Conservation (phyloP, 2,888 invertebrate genomes). For the Callosobruchus maculatus region DNA sequence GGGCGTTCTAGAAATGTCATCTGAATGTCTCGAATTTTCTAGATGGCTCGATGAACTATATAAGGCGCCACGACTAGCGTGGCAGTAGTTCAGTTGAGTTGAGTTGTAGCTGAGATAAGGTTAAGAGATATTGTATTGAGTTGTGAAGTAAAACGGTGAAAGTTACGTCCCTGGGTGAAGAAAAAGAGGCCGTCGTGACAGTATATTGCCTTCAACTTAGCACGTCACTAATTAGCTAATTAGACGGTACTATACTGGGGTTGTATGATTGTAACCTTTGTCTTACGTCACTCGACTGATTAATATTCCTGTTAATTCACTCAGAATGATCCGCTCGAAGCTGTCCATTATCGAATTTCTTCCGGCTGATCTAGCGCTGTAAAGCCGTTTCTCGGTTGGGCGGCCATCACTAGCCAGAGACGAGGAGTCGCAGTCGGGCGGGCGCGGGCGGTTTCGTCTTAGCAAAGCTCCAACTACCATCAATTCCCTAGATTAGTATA, state of each 20-base stretch:
- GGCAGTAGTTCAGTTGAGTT: no score
- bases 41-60: no score
- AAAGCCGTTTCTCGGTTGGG: background rate
- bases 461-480: slow-evolving; percentile 14
- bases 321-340: background rate
- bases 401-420: background rate
- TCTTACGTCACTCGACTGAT: background rate
- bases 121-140: no score
- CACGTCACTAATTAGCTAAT: no score
- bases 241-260: background rate
- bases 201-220: no score
- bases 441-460: background rate
- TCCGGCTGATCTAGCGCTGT: background rate
- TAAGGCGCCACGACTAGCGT: no score
- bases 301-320: background rate
- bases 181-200: no score
- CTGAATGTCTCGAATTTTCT: no score
- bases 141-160: no score
- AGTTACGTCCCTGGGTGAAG: no score
- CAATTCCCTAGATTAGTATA: slow-evolving; percentile 30
- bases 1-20: no score
- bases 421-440: background rate
- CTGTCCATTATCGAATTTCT: background rate
- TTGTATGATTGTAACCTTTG: background rate
- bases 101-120: no score